Percentiles rank a stretch among this genome's conserved stretches.
These are phyloP conservation scores for Sander vitreus DNA, from an alignment of 2,113 vertebrate genomes.

Conservation along the genomic window DNA sequence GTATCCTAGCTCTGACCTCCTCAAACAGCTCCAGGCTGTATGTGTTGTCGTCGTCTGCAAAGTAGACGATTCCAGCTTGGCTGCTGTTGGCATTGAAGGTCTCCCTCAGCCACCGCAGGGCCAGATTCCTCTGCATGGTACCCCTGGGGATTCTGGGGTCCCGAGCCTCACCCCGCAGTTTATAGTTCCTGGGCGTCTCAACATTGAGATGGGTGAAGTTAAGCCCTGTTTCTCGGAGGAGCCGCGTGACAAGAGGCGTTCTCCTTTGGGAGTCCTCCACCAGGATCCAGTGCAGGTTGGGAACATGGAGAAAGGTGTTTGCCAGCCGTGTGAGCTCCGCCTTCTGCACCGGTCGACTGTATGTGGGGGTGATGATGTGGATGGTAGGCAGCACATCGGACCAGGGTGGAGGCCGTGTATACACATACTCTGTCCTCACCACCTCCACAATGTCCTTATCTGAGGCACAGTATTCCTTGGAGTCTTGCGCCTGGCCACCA, in stretches of 20 bases:
- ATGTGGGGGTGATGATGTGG: constrained; percentile 97
- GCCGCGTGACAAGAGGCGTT: constrained; percentile 90
- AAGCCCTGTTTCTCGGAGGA: constrained; percentile 94
- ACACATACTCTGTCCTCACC: constrained; percentile 98
- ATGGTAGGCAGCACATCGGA: constrained; percentile 97
- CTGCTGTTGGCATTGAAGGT: constrained; percentile 93
- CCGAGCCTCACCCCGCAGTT: constrained; percentile 92
- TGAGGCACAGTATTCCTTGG: constrained; percentile 96
- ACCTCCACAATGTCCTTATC: constrained; percentile 99
- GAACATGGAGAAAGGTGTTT: constrained; percentile 96
- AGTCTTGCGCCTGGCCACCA: constrained; percentile 87
- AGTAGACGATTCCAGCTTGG: constrained; percentile 95
- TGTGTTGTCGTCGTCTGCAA: constrained; percentile 97
- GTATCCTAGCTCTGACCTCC: constrained; percentile 86
- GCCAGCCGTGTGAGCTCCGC: constrained; percentile 95
- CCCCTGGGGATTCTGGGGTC: constrained; percentile 96
- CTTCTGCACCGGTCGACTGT: constrained; percentile 97
- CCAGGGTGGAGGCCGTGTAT: constrained; percentile 96
- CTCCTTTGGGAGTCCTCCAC: constrained; percentile 96
- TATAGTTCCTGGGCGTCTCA: constrained; percentile 98
- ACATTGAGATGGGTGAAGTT: constrained; percentile 99
- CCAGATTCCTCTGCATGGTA: constrained; percentile 98
- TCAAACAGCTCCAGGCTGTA: constrained; percentile 99
- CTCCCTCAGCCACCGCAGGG: constrained; percentile 95
- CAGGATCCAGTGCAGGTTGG: constrained; percentile 99